These are phyloP conservation scores for Abrostola tripartita DNA, from an alignment of 2,888 invertebrate species.

Conservation along the genomic window DNA sequence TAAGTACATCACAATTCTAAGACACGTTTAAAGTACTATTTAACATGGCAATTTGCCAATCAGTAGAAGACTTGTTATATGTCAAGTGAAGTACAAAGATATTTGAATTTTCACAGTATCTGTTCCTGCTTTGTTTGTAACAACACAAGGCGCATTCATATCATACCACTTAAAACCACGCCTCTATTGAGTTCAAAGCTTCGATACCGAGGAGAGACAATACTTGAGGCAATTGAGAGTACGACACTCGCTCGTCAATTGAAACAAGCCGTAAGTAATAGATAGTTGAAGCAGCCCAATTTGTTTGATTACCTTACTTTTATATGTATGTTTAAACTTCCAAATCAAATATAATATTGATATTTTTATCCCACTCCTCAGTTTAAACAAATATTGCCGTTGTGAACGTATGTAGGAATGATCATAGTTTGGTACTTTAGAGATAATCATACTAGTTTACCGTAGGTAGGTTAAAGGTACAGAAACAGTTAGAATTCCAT, in stretches of 20 bases:
- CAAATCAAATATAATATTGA: neutral
- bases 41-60: neutral
- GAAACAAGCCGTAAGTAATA: constrained; percentile 34
- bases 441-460: too few species aligned
- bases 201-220: constrained; percentile 43
- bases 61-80: neutral
- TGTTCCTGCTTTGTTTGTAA: neutral
- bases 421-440: too few species aligned
- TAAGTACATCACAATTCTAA: too few species aligned
- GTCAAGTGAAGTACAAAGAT: neutral
- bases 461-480: too few species aligned
- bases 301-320: constrained; percentile 16
- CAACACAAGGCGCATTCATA: constrained; percentile 18
- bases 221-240: constrained; percentile 41
- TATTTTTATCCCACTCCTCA: too few species aligned
- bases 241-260: constrained; percentile 33
- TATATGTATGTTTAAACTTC: neutral
- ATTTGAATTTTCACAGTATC: neutral
- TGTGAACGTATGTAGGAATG: too few species aligned
- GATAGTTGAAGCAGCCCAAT: constrained; percentile 24
- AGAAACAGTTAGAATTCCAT: too few species aligned
- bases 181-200: constrained; percentile 36
- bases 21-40: too few species aligned
- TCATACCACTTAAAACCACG: constrained; percentile 28
- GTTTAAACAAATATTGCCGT: too few species aligned